These are phyloP conservation scores for Drepana falcataria DNA, from an alignment of 2,888 invertebrate species.

Conservation along the genomic window DNA sequence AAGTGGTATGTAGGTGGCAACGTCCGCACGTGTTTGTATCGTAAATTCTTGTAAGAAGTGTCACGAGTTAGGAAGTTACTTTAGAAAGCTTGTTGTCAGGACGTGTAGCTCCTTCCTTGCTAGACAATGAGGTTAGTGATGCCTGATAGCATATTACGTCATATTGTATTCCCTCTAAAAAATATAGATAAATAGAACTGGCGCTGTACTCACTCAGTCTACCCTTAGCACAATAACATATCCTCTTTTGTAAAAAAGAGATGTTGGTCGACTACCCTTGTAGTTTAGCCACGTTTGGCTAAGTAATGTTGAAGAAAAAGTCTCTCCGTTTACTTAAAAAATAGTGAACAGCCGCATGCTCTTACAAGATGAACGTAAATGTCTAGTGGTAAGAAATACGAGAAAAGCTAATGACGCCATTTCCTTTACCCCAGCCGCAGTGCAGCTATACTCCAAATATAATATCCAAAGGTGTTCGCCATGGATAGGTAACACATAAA, in stretches of 20 bases:
- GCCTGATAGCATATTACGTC: slow-evolving; percentile 22
- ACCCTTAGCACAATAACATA: too few relatives aligned
- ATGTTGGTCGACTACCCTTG: too few relatives aligned
- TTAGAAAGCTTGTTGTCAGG: slow-evolving; percentile 31
- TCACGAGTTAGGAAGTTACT: slow-evolving; percentile 35
- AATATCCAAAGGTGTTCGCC: slow-evolving; percentile 64
- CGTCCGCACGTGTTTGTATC: slow-evolving; percentile 26
- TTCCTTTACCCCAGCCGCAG: slow-evolving; percentile 61
- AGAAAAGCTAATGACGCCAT: slow-evolving; percentile 71
- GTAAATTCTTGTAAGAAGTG: slow-evolving; percentile 41
- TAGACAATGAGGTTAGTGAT: slow-evolving; percentile 36
- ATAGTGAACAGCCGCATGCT: slow-evolving; percentile 31
- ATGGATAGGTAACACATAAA: slow-evolving; percentile 70
- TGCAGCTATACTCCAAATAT: slow-evolving; percentile 66
- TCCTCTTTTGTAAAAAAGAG: too few relatives aligned
- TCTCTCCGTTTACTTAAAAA: slow-evolving; percentile 12
- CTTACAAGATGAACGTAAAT: slow-evolving; percentile 56
- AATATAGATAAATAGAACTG: background rate
- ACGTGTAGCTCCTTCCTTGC: slow-evolving; percentile 33
- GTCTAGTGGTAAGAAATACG: slow-evolving; percentile 63
- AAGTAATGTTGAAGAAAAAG: slow-evolving; percentile 5
- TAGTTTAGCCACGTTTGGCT: too few relatives aligned
- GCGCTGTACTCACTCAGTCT: too few relatives aligned
- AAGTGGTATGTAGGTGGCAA: slow-evolving; percentile 16
- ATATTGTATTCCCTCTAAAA: slow-evolving; percentile 10